These are phyloP conservation scores for Sebastes matsubarae DNA, from an alignment of 2,797 vertebrate genomes.

Conservation along the genomic window DNA sequence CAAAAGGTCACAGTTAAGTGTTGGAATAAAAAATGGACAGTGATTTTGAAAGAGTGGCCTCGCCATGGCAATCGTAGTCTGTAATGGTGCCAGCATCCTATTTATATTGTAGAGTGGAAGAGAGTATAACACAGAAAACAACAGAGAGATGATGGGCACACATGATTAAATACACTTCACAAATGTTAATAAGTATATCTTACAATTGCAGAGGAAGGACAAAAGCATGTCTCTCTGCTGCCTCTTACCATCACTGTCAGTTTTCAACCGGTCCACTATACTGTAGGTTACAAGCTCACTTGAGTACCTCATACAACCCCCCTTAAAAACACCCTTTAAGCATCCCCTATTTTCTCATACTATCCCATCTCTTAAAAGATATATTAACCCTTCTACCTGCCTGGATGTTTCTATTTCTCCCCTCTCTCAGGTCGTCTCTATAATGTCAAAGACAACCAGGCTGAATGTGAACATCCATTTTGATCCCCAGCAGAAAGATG, in stretches of 20 bases:
- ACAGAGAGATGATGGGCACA: background rate
- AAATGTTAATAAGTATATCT: background rate
- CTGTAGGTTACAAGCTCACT: background rate
- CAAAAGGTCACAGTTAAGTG: conserved; percentile 56
- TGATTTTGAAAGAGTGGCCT: conserved; percentile 34
- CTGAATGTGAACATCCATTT: conserved; percentile 12
- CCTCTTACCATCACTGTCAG: background rate
- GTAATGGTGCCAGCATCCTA: background rate
- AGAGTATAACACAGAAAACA: background rate
- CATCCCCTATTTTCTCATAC: background rate
- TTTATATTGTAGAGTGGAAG: background rate
- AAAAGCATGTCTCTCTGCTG: background rate
- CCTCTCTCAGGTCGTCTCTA: background rate
- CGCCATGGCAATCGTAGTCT: background rate
- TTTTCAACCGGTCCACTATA: background rate
- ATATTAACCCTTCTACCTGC: background rate
- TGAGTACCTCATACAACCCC: background rate
- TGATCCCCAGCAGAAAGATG: conserved; percentile 26
- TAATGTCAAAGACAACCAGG: background rate
- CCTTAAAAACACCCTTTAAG: background rate
- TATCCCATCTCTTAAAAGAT: background rate
- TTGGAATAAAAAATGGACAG: conserved; percentile 36
- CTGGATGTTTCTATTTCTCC: background rate
- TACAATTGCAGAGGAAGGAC: background rate
- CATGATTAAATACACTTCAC: background rate